phyloP scores from a whole-genome alignment of 1,140 invertebrate species.

The Chrysoperla carnea region DNA sequence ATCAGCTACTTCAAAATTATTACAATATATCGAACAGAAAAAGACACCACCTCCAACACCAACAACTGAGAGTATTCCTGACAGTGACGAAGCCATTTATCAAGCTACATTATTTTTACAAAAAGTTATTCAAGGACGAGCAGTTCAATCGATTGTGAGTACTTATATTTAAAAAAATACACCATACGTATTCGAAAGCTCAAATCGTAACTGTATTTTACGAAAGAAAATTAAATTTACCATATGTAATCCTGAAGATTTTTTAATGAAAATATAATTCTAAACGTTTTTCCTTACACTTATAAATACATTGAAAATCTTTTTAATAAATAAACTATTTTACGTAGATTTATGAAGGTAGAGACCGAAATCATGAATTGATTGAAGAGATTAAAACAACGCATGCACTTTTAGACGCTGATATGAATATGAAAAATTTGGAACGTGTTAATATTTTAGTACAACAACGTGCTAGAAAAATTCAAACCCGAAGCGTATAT shows the following conservation, averaged over 20 bases:
- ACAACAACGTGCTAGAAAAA: slow-evolving; percentile 19
- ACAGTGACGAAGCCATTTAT: slow-evolving; percentile 32
- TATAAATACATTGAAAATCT: too few relatives aligned
- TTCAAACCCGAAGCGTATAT: not conserved
- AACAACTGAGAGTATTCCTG: slow-evolving; percentile 26
- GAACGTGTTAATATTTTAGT: slow-evolving; percentile 25
- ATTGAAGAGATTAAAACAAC: slow-evolving; percentile 48
- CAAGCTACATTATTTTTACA: slow-evolving; percentile 41
- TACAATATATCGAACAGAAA: too few relatives aligned
- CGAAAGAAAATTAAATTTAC: too few relatives aligned
- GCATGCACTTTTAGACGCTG: slow-evolving; percentile 34
- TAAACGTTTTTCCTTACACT: too few relatives aligned
- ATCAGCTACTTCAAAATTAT: too few relatives aligned
- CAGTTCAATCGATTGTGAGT: slow-evolving; percentile 47
- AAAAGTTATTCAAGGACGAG: slow-evolving; percentile 42
- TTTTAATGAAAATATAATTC: too few relatives aligned
- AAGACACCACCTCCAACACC: slow-evolving; percentile 30
- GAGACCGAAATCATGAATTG: slow-evolving; percentile 41
- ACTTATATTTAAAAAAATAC: too few relatives aligned
- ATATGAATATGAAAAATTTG: slow-evolving; percentile 23
- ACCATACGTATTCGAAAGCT: too few relatives aligned
- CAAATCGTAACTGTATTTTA: too few relatives aligned
- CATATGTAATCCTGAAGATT: too few relatives aligned
- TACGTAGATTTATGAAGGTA: slow-evolving; percentile 47
- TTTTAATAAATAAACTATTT: not conserved